These are phyloP conservation scores for Ypsolopha scabrella DNA, from an alignment of 2,888 invertebrate genomes.

Conservation along the genomic window DNA sequence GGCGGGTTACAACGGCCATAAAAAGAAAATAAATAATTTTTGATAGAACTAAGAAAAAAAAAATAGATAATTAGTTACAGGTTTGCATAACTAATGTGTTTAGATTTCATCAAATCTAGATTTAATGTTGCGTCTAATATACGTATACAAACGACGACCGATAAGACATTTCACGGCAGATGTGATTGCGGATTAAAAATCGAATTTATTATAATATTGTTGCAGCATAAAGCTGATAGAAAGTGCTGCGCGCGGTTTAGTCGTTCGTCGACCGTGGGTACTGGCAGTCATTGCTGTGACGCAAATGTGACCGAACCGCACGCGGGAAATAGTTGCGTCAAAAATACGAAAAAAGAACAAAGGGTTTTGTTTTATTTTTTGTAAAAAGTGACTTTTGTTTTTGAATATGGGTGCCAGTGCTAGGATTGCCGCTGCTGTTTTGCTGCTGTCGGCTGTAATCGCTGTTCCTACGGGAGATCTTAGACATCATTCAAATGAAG, in stretches of 20 bases:
- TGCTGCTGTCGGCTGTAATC: conserved; percentile 42
- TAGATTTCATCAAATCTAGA: too few species aligned
- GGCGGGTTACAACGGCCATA: too few species aligned
- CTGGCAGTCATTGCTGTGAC: conserved; percentile 28
- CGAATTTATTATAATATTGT: not conserved
- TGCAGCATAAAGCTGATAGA: conserved; percentile 52
- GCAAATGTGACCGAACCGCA: conserved; percentile 57
- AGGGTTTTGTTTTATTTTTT: conserved; percentile 9
- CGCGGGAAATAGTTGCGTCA: conserved; percentile 65
- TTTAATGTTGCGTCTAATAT: too few species aligned
- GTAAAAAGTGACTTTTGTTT: conserved; percentile 13
- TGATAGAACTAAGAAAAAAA: too few species aligned
- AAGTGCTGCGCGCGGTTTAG: conserved; percentile 52
- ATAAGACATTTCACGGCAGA: not conserved
- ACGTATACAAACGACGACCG: not conserved
- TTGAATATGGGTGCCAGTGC: conserved; percentile 58
- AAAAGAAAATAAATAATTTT: too few species aligned
- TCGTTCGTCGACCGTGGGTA: conserved; percentile 41
- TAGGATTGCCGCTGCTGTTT: conserved; percentile 43
- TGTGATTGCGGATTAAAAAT: not conserved
- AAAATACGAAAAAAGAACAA: conserved; percentile 22
- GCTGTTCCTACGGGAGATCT: conserved; percentile 47
- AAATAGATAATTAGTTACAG: too few species aligned
- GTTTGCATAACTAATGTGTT: too few species aligned
- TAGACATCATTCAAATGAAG: conserved; percentile 35